Evolutionary conservation across 1,140 invertebrate species (phyloP), one percentile per base, ranked within the genome.

Genomic region (Drosophila nasuta): DNA sequence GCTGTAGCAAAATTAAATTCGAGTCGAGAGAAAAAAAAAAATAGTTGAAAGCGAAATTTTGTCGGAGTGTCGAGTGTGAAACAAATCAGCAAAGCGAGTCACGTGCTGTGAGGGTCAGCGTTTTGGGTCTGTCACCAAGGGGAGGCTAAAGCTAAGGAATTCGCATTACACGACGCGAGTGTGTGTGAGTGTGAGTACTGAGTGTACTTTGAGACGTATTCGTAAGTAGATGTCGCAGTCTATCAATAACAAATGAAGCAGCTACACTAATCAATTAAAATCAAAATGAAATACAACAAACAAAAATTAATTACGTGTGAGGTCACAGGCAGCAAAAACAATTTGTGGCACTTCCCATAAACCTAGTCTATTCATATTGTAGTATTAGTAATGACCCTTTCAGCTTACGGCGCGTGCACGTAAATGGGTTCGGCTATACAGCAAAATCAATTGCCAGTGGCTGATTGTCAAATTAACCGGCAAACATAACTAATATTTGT

Each of bases 71-170:
- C 43, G 64, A 46, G 49, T 30, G 28, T 54, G 51, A n/a, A 30
- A 25, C 8, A n/a, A 51, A 77, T 83, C 57, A 81, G 72, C 45
- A n/a, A 85, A 46, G 28, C 81, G 59, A 74, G 81, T 83, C 81
- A 83, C 81, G 81, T 85, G 73, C 77, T 43, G 17, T 64, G 65
- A 85, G 81, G 81, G 80, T 82, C 80, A 65, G 59, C 35, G 8
- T 20, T 52, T 45, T 75, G 65, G 64, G 57, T 60, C 25, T 49
- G 77, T 56, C 66, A 49, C 65, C 80, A 83, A 83, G 81, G 81
- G 74, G 81, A 81, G 73, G 82, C 69, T 81, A 52, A 72, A 35
- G 59, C 51, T 41, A 56, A 83, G 59, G 67, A 80, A 77, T 71
- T 52, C 62, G 57, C 60, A 59, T 75, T 71, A 64, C 71, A 74